A percentile compares a stretch with the other conserved stretches of the same genome.
Conservation (phyloP, 2,888 invertebrate genomes). For the Eugnorisma glareosa region DNA sequence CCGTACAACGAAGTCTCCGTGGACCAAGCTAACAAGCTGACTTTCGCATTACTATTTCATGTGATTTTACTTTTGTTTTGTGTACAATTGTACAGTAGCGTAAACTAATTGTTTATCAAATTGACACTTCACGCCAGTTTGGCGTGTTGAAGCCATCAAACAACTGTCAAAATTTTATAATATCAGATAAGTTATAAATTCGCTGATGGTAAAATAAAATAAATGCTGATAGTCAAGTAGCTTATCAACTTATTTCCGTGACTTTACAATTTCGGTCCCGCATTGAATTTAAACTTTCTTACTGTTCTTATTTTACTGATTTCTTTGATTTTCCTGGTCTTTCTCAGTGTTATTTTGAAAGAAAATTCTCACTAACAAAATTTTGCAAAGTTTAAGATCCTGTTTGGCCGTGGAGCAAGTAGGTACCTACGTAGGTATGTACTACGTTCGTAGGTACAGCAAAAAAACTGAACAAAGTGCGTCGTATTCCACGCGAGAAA, state of each 20-base stretch:
- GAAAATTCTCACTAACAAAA: background rate
- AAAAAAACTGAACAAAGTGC: slow-evolving; percentile 24
- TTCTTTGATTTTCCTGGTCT: background rate
- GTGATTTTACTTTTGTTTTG: slow-evolving; percentile 47
- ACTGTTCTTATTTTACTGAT: background rate
- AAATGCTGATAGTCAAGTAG: background rate
- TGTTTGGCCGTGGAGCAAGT: slow-evolving; percentile 10
- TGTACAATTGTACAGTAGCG: slow-evolving; percentile 1
- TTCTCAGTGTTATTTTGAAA: background rate
- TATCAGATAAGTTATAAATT: background rate
- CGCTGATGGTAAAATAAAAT: background rate
- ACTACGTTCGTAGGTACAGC: background rate
- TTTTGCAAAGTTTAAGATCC: background rate
- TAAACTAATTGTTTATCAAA: background rate
- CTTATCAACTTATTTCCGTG: background rate
- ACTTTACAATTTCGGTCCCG: background rate
- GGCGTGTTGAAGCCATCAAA: background rate
- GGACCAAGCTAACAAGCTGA: slow-evolving; percentile 42
- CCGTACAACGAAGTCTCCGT: slow-evolving; percentile 11
- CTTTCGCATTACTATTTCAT: slow-evolving; percentile 43
- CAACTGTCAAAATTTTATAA: background rate
- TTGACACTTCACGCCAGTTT: background rate
- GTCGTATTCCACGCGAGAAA: slow-evolving; percentile 13
- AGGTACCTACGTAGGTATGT: background rate
- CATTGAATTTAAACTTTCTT: background rate